Conservation (phyloP, 2,113 vertebrate species). For the Lophotis ruficrista region DNA sequence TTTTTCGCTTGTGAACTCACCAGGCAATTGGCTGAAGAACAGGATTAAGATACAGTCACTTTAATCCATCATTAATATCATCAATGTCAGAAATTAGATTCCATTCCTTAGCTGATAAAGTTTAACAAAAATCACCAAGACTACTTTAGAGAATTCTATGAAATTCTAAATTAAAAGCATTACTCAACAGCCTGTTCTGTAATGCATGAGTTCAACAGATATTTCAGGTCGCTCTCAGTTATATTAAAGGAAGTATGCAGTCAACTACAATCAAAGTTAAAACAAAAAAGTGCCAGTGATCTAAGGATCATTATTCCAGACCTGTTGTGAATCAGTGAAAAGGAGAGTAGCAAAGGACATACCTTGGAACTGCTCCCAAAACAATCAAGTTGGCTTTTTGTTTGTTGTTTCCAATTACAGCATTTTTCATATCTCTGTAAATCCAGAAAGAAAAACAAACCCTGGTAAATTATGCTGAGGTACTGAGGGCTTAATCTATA, state of each 20-base stretch:
- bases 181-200: constrained; percentile 28
- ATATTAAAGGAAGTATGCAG: constrained; percentile 39
- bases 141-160: not conserved
- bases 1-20: constrained; percentile 35
- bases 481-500: constrained; percentile 68
- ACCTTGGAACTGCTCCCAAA: constrained; percentile 98
- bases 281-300: constrained; percentile 47
- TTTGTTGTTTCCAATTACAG: constrained; percentile 99
- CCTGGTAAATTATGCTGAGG: constrained; percentile 69
- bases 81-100: not conserved
- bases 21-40: not conserved
- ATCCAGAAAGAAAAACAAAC: constrained; percentile 77
- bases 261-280: constrained; percentile 52
- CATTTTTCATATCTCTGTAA: constrained; percentile 99
- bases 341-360: constrained; percentile 71
- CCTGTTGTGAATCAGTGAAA: constrained; percentile 64
- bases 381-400: constrained; percentile 99
- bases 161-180: constrained; percentile 41
- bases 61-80: not conserved
- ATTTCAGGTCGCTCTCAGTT: constrained; percentile 23
- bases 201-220: constrained; percentile 37
- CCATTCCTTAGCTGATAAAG: not conserved
- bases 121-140: not conserved
- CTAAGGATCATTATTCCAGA: constrained; percentile 46
- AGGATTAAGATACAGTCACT: constrained; percentile 20